phyloP scores from a whole-genome alignment of 35 echinoderm and acorn worm genomes.

The Ophiothrix spiculata region DNA sequence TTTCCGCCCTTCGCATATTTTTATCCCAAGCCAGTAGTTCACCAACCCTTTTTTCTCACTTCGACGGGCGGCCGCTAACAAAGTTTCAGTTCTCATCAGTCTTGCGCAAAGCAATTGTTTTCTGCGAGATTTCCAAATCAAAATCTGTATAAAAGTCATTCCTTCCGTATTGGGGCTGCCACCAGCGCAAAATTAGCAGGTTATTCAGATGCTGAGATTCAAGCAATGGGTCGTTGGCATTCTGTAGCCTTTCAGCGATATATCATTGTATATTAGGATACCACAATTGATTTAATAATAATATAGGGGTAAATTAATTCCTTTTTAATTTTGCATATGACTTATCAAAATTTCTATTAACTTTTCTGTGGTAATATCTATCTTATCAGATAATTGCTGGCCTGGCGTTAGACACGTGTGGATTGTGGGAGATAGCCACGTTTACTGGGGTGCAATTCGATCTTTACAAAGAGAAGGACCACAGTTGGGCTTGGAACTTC shows the following conservation, averaged over 20 bases:
- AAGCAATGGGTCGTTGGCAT: slow-evolving; percentile 45
- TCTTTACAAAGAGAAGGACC: neutral
- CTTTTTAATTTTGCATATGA: too few relatives aligned
- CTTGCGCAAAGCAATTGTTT: neutral
- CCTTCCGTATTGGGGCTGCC: slow-evolving; percentile 46
- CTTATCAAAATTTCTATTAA: too few relatives aligned
- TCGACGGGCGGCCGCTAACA: neutral
- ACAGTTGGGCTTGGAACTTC: neutral
- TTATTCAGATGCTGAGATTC: slow-evolving; percentile 16
- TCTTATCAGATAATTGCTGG: too few relatives aligned
- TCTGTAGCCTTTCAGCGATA: slow-evolving; percentile 11
- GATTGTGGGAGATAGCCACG: neutral
- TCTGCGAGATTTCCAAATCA: neutral
- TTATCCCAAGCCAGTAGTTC: too few relatives aligned
- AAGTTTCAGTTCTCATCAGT: neutral
- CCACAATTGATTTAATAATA: too few relatives aligned
- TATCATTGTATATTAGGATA: too few relatives aligned
- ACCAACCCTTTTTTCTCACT: neutral
- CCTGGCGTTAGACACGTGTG: too few relatives aligned
- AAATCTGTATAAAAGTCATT: slow-evolving; percentile 10
- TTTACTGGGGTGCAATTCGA: neutral
- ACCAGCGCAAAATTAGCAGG: slow-evolving; percentile 32
- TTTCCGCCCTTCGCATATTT: neutral
- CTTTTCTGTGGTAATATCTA: too few relatives aligned
- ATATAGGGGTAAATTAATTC: too few relatives aligned